Evolutionary conservation across 2,888 invertebrate genomes (phyloP).

Genomic region (Laothoe populi): DNA sequence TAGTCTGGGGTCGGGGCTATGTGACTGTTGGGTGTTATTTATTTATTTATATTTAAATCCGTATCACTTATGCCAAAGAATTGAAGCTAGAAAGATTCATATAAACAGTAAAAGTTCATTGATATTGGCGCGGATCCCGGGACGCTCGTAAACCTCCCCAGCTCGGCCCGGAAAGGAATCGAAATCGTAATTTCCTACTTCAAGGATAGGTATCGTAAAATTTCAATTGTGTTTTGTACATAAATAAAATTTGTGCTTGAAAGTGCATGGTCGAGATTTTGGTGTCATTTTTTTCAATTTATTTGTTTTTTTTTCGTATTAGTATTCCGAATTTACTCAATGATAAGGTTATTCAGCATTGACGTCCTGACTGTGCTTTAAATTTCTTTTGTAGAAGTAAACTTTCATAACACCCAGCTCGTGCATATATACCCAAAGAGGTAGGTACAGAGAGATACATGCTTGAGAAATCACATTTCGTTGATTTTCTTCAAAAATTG

Average conservation of each 20-base stretch:
- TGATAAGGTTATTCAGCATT: too few species aligned
- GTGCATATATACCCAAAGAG: too few species aligned
- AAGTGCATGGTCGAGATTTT: neutral
- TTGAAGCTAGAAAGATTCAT: slow-evolving; percentile 36
- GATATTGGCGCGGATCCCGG: slow-evolving; percentile 39
- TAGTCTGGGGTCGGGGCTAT: too few species aligned
- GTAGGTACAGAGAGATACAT: too few species aligned
- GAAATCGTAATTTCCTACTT: slow-evolving; percentile 40
- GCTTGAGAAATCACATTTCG: too few species aligned
- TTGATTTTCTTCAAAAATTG: too few species aligned
- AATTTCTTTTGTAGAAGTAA: too few species aligned
- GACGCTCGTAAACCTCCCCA: slow-evolving; percentile 55
- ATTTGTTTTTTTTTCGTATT: neutral
- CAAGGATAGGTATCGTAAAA: slow-evolving; percentile 51
- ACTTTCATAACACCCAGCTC: too few species aligned
- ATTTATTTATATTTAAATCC: neutral
- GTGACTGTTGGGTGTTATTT: too few species aligned
- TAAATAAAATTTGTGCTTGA: slow-evolving; percentile 43
- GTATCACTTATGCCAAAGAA: slow-evolving; percentile 21
- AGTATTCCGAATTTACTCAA: too few species aligned
- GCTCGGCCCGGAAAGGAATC: slow-evolving; percentile 50
- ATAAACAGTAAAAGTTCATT: slow-evolving; percentile 52
- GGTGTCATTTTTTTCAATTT: neutral
- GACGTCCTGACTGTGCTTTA: too few species aligned
- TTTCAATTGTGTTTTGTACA: slow-evolving; percentile 53